Percentiles rank a stretch among this genome's conserved stretches.
Evolutionary conservation across 2,888 invertebrate species (phyloP).

Genomic region (Deilephila elpenor): DNA sequence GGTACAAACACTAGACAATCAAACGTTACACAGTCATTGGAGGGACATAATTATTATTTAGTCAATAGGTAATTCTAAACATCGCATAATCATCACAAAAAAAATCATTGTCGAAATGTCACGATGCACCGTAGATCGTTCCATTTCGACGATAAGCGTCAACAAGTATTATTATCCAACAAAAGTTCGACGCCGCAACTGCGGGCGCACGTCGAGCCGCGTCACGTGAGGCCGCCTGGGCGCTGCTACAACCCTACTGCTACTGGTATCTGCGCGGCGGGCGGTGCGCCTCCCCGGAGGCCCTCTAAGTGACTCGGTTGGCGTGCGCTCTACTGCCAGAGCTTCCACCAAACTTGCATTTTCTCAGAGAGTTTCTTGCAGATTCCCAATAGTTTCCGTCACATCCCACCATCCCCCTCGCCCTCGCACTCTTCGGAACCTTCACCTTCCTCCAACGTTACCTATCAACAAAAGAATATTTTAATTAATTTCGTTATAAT

Average conservation of each 20-base stretch:
- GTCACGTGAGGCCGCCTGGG: slow-evolving; percentile 32
- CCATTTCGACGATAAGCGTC: slow-evolving; percentile 81
- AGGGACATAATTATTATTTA: slow-evolving; percentile 79
- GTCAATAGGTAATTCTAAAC: slow-evolving; percentile 82
- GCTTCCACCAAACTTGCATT: slow-evolving; percentile 95
- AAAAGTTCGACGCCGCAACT: slow-evolving; percentile 42
- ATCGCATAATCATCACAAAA: slow-evolving; percentile 81
- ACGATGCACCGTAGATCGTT: slow-evolving; percentile 72
- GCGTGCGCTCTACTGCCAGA: slow-evolving; percentile 86
- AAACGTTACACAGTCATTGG: slow-evolving; percentile 81
- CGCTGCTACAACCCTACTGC: slow-evolving; percentile 37
- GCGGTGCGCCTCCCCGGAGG: slow-evolving; percentile 37
- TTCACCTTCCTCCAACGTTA: slow-evolving; percentile 95
- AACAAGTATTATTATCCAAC: slow-evolving; percentile 80
- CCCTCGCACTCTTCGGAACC: slow-evolving; percentile 86
- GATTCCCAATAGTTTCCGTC: slow-evolving; percentile 96
- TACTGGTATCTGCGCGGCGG: slow-evolving; percentile 34
- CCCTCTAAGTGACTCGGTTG: slow-evolving; percentile 44
- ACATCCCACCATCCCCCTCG: slow-evolving; percentile 89
- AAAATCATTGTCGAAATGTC: slow-evolving; percentile 78
- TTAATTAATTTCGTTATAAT: background rate
- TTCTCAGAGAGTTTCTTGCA: slow-evolving; percentile 95
- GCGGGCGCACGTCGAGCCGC: slow-evolving; percentile 24
- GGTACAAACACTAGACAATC: slow-evolving; percentile 78
- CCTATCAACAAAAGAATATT: slow-evolving; percentile 74